Evolutionary conservation across 1,140 invertebrate genomes (phyloP).

Genomic region (Lysiphlebus fabarum): DNA sequence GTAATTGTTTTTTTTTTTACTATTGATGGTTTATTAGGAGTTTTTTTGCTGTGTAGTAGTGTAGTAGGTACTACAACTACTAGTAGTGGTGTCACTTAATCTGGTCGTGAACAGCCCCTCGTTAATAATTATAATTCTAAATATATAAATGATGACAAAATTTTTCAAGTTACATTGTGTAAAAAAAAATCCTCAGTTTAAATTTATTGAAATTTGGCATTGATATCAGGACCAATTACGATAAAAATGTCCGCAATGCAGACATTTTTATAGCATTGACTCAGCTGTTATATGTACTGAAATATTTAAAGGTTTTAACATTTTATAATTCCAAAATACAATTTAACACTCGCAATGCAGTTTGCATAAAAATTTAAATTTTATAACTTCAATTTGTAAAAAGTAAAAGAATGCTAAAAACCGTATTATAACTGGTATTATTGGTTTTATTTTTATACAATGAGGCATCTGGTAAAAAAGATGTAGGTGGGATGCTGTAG

Average conservation of each 20-base stretch:
- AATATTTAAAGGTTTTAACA: constrained; percentile 14
- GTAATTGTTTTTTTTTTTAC: too few relatives aligned
- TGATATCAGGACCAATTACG: constrained; percentile 16
- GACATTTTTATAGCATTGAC: constrained; percentile 5
- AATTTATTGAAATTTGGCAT: background rate
- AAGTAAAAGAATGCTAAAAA: background rate
- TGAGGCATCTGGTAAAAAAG: constrained; percentile 4
- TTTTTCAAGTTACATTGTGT: too few relatives aligned
- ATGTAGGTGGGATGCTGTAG: constrained; percentile 38
- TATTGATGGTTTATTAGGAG: too few relatives aligned
- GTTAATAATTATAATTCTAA: too few relatives aligned
- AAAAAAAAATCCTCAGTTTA: too few relatives aligned
- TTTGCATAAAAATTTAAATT: constrained; percentile 9
- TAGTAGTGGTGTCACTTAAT: too few relatives aligned
- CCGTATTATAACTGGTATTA: background rate
- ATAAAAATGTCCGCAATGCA: constrained; percentile 26
- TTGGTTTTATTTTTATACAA: background rate
- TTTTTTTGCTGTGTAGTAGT: too few relatives aligned
- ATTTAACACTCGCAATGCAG: constrained; percentile 25
- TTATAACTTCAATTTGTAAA: background rate
- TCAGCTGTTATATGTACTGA: constrained; percentile 16
- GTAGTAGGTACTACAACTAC: too few relatives aligned
- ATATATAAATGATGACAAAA: too few relatives aligned
- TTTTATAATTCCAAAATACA: constrained; percentile 22
- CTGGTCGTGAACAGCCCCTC: too few relatives aligned